Evolutionary conservation across 2,888 invertebrate genomes (phyloP).

Genomic region (Laspeyria flexula): DNA sequence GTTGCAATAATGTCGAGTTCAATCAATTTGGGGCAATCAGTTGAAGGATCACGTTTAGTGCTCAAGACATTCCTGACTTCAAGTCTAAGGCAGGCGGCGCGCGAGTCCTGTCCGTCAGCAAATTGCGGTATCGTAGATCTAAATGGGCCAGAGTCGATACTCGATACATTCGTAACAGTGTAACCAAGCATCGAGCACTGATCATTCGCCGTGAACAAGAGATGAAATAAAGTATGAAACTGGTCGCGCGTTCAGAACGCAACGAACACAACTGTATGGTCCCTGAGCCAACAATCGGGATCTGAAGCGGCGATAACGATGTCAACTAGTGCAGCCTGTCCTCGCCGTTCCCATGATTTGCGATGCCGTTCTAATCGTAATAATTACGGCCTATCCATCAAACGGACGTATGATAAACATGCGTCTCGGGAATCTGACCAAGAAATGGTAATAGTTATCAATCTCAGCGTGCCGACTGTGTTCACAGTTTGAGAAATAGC

Average conservation of each 20-base stretch:
- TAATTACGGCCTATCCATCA: constrained; percentile 83
- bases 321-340: constrained; percentile 80
- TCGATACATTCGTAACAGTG: constrained; percentile 66
- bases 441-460: constrained; percentile 69
- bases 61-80: constrained; percentile 67
- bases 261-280: constrained; percentile 57
- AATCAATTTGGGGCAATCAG: constrained; percentile 64
- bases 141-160: constrained; percentile 79
- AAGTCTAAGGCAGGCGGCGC: constrained; percentile 63
- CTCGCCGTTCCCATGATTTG: constrained; percentile 82
- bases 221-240: constrained; percentile 78
- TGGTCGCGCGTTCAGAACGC: constrained; percentile 52
- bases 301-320: constrained; percentile 75
- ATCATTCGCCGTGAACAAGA: constrained; percentile 69
- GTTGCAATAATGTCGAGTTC: constrained; percentile 45
- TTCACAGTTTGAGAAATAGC: constrained; percentile 74
- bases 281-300: constrained; percentile 79
- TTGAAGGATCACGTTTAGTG: constrained; percentile 48
- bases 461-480: constrained; percentile 56
- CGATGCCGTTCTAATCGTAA: constrained; percentile 82
- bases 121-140: constrained; percentile 76
- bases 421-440: constrained; percentile 60
- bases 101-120: constrained; percentile 72
- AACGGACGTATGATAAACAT: constrained; percentile 77
- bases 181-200: constrained; percentile 69